Conservation (phyloP, 30 jellyfish, hydroid and myxozoan genomes). For the Nemopilema nomurai region DNA sequence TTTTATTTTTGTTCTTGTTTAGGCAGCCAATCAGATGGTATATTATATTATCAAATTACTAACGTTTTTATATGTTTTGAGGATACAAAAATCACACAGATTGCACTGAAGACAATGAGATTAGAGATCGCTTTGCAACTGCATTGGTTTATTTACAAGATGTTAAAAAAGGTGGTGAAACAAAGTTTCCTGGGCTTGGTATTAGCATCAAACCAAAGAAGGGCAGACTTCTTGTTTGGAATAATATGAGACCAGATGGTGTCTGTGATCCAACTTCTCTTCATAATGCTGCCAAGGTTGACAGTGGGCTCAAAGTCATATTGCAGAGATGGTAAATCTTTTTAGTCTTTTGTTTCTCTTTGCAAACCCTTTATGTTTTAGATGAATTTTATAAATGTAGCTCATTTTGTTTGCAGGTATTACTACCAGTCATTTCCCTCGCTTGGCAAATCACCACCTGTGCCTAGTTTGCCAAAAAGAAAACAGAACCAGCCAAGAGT, state of each 20-base stretch:
- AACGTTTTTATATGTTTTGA: conserved; percentile 2
- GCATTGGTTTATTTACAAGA: conserved; percentile 79
- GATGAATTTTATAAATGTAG: not conserved
- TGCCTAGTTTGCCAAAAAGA: conserved; percentile 77
- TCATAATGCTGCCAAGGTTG: conserved; percentile 90
- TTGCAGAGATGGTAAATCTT: conserved; percentile 88
- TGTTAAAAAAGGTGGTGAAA: conserved; percentile 89
- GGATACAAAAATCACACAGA: conserved; percentile 87
- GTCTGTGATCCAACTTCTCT: conserved; percentile 79
- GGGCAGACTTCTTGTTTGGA: conserved; percentile 90
- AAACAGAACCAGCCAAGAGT: conserved; percentile 67
- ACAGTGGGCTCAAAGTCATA: conserved; percentile 70
- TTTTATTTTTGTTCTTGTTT: no score
- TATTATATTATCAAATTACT: no score
- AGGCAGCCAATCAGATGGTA: no score
- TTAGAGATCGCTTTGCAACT: conserved; percentile 85
- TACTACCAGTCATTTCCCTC: conserved; percentile 66
- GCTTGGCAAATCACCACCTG: conserved; percentile 89
- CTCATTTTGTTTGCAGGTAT: conserved; percentile 53
- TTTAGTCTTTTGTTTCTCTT: not conserved
- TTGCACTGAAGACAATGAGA: conserved; percentile 70
- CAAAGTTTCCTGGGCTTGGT: conserved; percentile 72
- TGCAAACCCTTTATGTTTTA: not conserved
- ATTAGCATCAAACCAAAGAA: conserved; percentile 74
- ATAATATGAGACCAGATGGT: conserved; percentile 79